phyloP scores from a whole-genome alignment of 2,888 invertebrate genomes.

The Drosophila robusta region DNA sequence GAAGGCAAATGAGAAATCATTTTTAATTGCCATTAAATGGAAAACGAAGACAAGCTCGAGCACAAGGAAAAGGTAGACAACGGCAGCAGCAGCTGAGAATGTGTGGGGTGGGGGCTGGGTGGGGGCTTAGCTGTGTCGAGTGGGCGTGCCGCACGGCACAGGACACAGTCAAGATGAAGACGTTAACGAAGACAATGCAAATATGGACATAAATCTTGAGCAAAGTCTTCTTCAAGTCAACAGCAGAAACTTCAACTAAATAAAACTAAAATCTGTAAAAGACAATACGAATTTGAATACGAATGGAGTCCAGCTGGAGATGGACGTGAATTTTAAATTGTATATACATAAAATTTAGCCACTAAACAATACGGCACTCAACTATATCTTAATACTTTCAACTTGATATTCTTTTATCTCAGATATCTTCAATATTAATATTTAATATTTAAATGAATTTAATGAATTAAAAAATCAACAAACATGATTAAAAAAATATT shows the following conservation, averaged over 20 bases:
- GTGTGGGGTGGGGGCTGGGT: no score
- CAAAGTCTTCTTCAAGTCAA: constrained; percentile 59
- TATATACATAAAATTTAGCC: neutral
- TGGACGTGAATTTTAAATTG: neutral
- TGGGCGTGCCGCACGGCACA: constrained; percentile 43
- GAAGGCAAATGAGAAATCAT: constrained; percentile 41
- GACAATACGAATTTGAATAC: constrained; percentile 4
- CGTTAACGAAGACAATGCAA: constrained; percentile 71
- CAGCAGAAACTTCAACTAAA: constrained; percentile 41
- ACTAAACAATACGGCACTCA: no score
- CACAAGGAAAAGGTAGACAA: constrained; percentile 34
- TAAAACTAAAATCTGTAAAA: constrained; percentile 6
- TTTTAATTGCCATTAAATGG: constrained; percentile 66
- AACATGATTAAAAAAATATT: no score
- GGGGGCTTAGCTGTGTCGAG: neutral
- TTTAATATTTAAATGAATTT: no score
- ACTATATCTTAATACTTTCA: no score
- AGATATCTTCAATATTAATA: no score
- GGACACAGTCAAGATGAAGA: constrained; percentile 46
- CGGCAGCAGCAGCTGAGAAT: neutral
- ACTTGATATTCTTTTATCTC: no score
- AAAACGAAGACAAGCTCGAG: constrained; percentile 34
- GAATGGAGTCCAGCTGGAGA: neutral
- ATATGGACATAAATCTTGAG: constrained; percentile 73
- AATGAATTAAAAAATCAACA: no score